Base-by-base conservation (phyloP, 2,888 invertebrate species). In the Tachina grossa region DNA sequence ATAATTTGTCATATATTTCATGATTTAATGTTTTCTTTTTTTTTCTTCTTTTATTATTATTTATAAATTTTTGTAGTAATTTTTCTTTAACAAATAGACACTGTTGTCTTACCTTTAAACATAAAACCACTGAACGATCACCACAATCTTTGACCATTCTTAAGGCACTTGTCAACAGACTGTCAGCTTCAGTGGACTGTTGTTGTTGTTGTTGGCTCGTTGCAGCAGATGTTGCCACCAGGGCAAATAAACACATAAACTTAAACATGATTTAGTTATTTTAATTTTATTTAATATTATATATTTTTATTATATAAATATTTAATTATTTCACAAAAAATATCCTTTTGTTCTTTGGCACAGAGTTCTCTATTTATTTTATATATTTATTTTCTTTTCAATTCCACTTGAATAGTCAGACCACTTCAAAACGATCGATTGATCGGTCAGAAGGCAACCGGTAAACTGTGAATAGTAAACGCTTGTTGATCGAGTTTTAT, bases 141-240 rank as follows among this genome's bases (percentile, higher is more conserved):
- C 95, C 95, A 92, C 96, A 96, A 90, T 95, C 95, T 93, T 95
- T 94, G 86, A 96, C 93, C 92, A 96, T 95, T 90, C 94, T 94
- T 83, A 96, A 93, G 11, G 95, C 95, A 57, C 94, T 94, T 88
- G 94, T 94, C 90, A 96, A 92, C 65, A 94, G 90, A 87, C 89
- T 91, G 59, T 94, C 94, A 86, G 95, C 94, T 79, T 94, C 94
- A 63, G 92, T 92, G 82, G 89, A 88, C 72, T 31, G 31, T 31
- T 31, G 31, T 31, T 31, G 31, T 31, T 31, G 31, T 31, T 84
- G 53, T 22, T 85, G 81, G 69, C 93, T 91, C 53, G 93, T 93
- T 88, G 93, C 93, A 41, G 93, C 92, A 69, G 94, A 92, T 61
- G 94, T 92, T 79, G 93, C 93, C 90, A 94, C 92, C 90, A 94